A percentile compares a stretch with the other conserved stretches of the same genome.
Evolutionary conservation across 2,113 vertebrate genomes (phyloP).

Genomic region (Forbesichthys papilliferus): DNA sequence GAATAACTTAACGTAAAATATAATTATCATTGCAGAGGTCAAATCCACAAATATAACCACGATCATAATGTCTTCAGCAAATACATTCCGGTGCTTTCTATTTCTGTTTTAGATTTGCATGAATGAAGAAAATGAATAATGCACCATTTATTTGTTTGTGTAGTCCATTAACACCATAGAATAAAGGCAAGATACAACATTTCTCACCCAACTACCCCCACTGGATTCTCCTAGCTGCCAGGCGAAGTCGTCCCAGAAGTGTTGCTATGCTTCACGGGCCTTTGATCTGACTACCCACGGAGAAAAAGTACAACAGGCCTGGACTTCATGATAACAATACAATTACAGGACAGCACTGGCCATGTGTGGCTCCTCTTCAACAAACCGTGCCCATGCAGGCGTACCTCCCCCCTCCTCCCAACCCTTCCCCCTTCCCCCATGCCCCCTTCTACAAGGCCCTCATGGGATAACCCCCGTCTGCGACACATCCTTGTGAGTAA

Average conservation of each 20-base stretch:
- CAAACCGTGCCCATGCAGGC: conserved; percentile 45
- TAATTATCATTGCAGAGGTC: neutral
- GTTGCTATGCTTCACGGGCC: conserved; percentile 20
- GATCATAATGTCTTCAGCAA: neutral
- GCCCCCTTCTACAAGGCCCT: conserved; percentile 13
- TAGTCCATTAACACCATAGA: conserved; percentile 9
- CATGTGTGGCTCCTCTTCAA: conserved; percentile 32
- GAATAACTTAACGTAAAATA: neutral
- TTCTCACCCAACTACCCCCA: neutral
- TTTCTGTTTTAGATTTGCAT: too few relatives aligned
- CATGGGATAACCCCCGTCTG: conserved; percentile 44
- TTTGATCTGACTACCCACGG: conserved; percentile 49
- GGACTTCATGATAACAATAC: conserved; percentile 51
- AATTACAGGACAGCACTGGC: conserved; percentile 42
- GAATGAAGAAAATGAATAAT: too few relatives aligned
- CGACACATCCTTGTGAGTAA: conserved; percentile 75
- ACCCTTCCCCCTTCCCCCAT: conserved; percentile 19
- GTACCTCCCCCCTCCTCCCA: conserved; percentile 21
- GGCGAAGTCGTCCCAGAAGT: conserved; percentile 27
- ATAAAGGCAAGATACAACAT: conserved; percentile 7
- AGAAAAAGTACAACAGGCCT: conserved; percentile 45
- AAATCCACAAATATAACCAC: neutral
- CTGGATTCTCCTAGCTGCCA: conserved; percentile 14
- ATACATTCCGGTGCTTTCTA: too few relatives aligned
- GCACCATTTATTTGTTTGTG: neutral